phyloP scores from a whole-genome alignment of 2,797 vertebrate genomes.

The Acanthurus tractus region DNA sequence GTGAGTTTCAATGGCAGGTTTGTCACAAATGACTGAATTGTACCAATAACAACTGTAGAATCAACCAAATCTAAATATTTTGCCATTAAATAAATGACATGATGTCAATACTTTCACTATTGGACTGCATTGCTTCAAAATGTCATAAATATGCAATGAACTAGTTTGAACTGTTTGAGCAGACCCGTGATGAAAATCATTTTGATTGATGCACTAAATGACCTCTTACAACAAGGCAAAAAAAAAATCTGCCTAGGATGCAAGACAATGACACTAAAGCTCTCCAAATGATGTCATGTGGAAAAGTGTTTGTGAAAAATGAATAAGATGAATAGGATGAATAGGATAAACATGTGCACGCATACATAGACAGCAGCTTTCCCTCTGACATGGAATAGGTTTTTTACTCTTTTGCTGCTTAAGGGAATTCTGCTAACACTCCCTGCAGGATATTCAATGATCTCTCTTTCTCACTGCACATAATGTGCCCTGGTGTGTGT shows the following conservation, averaged over 20 bases:
- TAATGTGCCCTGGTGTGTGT: constrained; percentile 13
- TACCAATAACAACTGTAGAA: background rate
- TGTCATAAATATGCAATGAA: constrained; percentile 23
- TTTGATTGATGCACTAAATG: constrained; percentile 24
- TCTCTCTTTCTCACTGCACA: constrained; percentile 35
- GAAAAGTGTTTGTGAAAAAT: background rate
- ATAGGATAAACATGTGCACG: background rate
- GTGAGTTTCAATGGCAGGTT: background rate
- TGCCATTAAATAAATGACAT: constrained; percentile 4
- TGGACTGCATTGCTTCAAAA: background rate
- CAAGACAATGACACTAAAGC: too few relatives aligned
- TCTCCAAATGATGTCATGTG: constrained; percentile 23
- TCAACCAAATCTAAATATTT: constrained; percentile 13
- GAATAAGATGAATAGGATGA: background rate
- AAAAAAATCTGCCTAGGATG: too few relatives aligned
- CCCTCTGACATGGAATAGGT: constrained; percentile 1
- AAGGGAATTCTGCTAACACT: constrained; percentile 47
- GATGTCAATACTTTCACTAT: constrained; percentile 2
- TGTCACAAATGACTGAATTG: background rate
- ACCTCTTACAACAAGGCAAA: constrained; percentile 8
- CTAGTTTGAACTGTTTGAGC: constrained; percentile 12
- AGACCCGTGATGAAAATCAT: constrained; percentile 17
- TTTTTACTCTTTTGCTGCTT: constrained; percentile 14
- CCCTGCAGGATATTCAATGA: constrained; percentile 43
- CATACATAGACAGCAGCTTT: background rate